Base-by-base conservation (phyloP, 2,113 vertebrate genomes). In the Hypomesus transpacificus region DNA sequence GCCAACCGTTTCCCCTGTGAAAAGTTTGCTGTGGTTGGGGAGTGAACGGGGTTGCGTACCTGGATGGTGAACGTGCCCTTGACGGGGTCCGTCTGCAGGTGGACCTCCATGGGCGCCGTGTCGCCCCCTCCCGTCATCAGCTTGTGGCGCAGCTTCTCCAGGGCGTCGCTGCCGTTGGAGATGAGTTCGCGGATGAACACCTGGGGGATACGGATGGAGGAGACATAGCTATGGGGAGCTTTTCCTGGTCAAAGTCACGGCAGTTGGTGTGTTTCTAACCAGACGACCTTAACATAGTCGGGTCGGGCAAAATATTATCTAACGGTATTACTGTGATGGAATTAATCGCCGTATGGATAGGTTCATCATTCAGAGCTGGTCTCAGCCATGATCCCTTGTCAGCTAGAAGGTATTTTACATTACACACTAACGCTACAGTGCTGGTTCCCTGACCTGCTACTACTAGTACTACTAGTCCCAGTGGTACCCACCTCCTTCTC, bases 151-250 rank as follows among this genome's bases (percentile, higher is more conserved):
- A 98, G 91, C 64, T 98, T 99, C 85, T 99, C 96, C 83, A 98
- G 86, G 1, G 97, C 96, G 0, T 99, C 97, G 0, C 96, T 98
- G 71, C 95, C 87, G 0, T 99, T 99, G 70, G 96, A 99, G 87
- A 99, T 95, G 77, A 99, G 91, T 86, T 99, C 97, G 62, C 97
- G 91, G 80, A 99, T 94, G 62, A 99, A 99, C 0, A 99, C 96
- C 97, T 99, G 64, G 58, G n/a, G 58, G 50, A 64, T 67, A 3
- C 28, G 3, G 68, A 4, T n/a, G 2, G 14, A 3, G 54, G 8
- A 34, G 68, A n/a, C 31, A 6, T 4, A 31, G 28, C 31, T 34
- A 5, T 34, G 31, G 4, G 31, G 31, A 34, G 4, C 7, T 34
- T 34, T 34, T 34, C 31, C 31, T 7, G 4, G 4, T 34, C n/a